Conservation (phyloP, 2,113 vertebrate genomes). For the Catharus minimus region DNA sequence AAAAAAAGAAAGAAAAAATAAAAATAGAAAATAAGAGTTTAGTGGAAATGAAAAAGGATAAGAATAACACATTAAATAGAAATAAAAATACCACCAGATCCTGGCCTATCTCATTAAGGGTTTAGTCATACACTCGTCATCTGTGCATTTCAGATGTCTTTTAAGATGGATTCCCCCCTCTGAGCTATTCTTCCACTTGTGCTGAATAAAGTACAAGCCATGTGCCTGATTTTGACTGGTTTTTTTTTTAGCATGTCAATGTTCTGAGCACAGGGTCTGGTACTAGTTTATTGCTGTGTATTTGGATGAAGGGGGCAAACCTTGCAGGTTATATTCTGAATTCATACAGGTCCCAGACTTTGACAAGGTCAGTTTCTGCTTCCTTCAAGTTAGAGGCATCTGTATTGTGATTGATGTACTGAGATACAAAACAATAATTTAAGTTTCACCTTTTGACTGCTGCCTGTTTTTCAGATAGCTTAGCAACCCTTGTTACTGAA, state of each 20-base stretch:
- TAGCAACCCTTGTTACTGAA: not conserved
- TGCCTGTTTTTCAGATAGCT: not conserved
- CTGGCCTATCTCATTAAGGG: not conserved
- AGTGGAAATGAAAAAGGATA: not conserved
- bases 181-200: not conserved
- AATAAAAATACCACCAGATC: not conserved
- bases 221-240: not conserved
- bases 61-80: not conserved
- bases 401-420: not conserved
- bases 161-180: not conserved
- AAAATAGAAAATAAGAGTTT: not conserved
- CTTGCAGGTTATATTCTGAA: not conserved
- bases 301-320: not conserved
- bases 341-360: not conserved
- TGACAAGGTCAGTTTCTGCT: not conserved
- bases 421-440: not conserved
- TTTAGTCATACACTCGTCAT: not conserved
- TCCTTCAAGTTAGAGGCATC: not conserved
- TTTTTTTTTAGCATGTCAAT: not conserved
- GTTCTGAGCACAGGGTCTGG: not conserved
- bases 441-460: not conserved
- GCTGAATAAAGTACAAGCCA: not conserved
- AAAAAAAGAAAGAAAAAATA: not conserved
- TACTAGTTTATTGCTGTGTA: not conserved
- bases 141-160: not conserved